These are phyloP conservation scores for Tridacna gigas DNA, from an alignment of 2,888 invertebrate species.

Conservation along the genomic window DNA sequence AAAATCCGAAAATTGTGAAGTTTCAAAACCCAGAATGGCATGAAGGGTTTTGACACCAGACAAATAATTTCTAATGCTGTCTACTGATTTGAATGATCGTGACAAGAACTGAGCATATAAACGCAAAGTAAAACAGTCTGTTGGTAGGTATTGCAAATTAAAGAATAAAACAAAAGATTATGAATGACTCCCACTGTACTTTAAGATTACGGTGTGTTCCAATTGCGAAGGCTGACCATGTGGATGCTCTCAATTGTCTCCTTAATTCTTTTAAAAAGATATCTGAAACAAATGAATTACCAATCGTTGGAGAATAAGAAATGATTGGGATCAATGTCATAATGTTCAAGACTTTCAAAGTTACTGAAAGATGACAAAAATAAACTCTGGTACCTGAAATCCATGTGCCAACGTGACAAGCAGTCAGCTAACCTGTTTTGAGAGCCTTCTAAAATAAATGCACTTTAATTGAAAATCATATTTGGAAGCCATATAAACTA, in stretches of 20 bases:
- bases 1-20: not conserved
- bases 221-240: too few relatives aligned
- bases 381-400: not conserved
- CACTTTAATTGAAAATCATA: constrained; percentile 1
- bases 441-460: not conserved
- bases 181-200: too few relatives aligned
- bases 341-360: too few relatives aligned
- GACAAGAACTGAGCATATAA: constrained; percentile 20
- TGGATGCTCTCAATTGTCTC: too few relatives aligned
- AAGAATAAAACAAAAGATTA: constrained; percentile 11
- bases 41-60: not conserved
- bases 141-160: constrained; percentile 2
- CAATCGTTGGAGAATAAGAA: not conserved
- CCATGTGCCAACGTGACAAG: constrained; percentile 5
- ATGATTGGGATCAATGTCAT: not conserved
- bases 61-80: constrained; percentile 29
- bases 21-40: not conserved
- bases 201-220: not conserved
- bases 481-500: not conserved
- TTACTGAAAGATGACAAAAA: too few relatives aligned
- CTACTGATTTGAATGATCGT: not conserved
- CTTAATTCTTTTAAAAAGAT: not conserved
- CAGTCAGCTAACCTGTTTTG: not conserved
- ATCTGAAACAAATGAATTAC: too few relatives aligned
- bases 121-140: not conserved